Conservation (phyloP, 2,888 invertebrate species). For the Cephalotes varians region DNA sequence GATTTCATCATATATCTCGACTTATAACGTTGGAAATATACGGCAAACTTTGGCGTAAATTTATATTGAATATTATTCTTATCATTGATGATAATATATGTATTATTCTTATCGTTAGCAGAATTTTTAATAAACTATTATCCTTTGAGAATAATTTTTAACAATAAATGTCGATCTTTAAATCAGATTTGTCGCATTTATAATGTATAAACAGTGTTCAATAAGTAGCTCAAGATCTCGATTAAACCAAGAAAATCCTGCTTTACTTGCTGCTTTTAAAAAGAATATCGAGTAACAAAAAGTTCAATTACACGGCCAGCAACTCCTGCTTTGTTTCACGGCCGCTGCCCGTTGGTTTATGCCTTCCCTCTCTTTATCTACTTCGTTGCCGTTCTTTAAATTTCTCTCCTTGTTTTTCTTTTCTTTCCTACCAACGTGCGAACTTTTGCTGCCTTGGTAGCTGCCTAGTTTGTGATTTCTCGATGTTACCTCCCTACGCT, state of each 20-base stretch:
- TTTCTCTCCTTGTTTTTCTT: constrained; percentile 56
- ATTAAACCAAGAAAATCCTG: constrained; percentile 77
- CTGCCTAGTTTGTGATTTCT: constrained; percentile 62
- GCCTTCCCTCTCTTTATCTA: constrained; percentile 57
- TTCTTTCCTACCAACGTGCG: constrained; percentile 52
- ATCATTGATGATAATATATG: not conserved
- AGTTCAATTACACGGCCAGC: constrained; percentile 86
- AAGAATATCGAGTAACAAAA: constrained; percentile 77
- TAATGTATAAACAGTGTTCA: constrained; percentile 39
- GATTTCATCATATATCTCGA: constrained; percentile 19
- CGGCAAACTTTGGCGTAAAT: not conserved
- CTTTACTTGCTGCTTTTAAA: constrained; percentile 69
- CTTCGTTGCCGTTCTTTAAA: constrained; percentile 44
- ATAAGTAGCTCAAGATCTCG: constrained; percentile 68
- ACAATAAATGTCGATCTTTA: not conserved
- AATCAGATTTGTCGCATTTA: not conserved
- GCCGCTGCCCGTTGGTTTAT: constrained; percentile 82
- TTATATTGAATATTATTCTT: not conserved
- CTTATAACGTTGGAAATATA: constrained; percentile 1
- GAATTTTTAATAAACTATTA: not conserved
- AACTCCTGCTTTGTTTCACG: constrained; percentile 85
- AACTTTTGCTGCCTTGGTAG: constrained; percentile 54
- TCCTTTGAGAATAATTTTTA: not conserved
- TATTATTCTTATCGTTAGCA: not conserved
- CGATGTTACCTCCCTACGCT: constrained; percentile 62